Base-by-base conservation (phyloP, 2,797 vertebrate species). In the Silurus lanzhouensis region DNA sequence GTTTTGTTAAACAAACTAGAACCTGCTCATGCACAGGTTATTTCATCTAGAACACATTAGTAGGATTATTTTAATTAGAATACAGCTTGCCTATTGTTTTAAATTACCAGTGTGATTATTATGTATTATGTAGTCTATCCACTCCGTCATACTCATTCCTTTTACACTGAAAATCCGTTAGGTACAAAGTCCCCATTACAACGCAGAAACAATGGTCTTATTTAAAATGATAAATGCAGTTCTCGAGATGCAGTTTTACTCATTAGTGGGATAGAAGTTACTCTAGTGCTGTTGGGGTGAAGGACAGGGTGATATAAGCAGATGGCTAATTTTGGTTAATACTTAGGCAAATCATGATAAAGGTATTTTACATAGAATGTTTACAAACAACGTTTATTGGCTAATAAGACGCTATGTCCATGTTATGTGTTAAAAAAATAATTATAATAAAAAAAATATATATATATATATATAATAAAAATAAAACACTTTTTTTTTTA, bases 11-110 rank as follows among this genome's bases (percentile, higher is more conserved):
- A 31, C 31, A 31, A 31, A 31, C 31, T 31, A 31, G 31, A 31
- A 31, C 31, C 31, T 31, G 31, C 31, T 31, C 31, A 3, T 31
- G 31, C 31, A 31, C 31, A 31, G 3, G 31, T 31, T 31, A 31
- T 31, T 31, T 31, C 31, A 31, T 31, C 31, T 31, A 31, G 31
- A 31, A 31, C 31, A 31, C 31, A 31, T 31, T 31, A 3, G 22
- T 48, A 46, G 52, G 20, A 44, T n/a, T 72, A n/a, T 48, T 48
- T 72, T 48, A 72, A 72, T 72, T n/a, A 72, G 20, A 72, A 72
- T 48, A 48, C 5, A 72, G 44, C 19, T 46, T 72, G 12, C 22
- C 20, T 2, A 13, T 72, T 22, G 6, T 48, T 19, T 72, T 22
- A 22, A 72, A n/a, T 20, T 14, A 52, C 38, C 9, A 22, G 3